Evolutionary conservation across 2,113 vertebrate species (phyloP).

Genomic region (Ornithorhynchus anatinus): DNA sequence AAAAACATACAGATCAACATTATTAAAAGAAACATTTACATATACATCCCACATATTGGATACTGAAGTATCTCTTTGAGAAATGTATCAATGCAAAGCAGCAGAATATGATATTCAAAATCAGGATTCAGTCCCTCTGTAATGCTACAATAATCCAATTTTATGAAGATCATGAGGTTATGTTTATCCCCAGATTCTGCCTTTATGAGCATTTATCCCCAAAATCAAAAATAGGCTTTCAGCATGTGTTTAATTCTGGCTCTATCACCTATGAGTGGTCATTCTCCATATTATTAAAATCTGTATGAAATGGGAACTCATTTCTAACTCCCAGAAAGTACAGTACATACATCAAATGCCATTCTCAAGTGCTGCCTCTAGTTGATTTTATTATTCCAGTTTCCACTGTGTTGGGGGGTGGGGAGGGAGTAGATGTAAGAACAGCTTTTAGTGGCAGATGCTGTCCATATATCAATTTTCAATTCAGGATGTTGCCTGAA

Average conservation of each 20-base stretch:
- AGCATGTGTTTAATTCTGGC: background rate
- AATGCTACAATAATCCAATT: background rate
- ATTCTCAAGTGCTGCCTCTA: background rate
- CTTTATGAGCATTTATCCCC: background rate
- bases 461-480: background rate
- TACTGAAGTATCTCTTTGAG: too few relatives aligned
- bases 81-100: background rate
- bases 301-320: rapidly evolving
- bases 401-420: background rate
- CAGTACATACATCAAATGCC: rapidly evolving
- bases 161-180: background rate
- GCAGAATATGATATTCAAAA: background rate
- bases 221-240: background rate
- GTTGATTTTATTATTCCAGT: background rate
- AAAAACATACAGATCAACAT: too few relatives aligned
- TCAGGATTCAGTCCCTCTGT: background rate
- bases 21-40: too few relatives aligned
- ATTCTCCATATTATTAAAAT: background rate
- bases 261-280: too few relatives aligned
- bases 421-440: background rate
- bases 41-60: too few relatives aligned
- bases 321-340: rapidly evolving
- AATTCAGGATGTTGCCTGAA: background rate
- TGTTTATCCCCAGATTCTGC: background rate
- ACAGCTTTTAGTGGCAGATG: background rate